A percentile compares a stretch with the other conserved stretches of the same genome.
Conservation (phyloP, 23 tunicate species). For the Clavelina lepadiformis region DNA sequence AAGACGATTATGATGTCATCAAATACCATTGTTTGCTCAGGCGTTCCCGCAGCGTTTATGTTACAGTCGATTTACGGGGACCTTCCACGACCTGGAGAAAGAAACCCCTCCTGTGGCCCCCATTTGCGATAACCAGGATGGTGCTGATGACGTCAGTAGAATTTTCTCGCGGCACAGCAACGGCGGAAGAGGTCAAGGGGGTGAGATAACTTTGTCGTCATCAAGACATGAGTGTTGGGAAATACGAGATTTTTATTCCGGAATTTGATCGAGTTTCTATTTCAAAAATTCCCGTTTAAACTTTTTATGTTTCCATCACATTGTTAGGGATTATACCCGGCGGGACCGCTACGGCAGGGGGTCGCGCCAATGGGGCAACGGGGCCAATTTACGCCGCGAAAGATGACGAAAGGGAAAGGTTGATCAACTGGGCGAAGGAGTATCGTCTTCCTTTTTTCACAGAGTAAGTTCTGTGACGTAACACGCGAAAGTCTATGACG, state of each 20-base stretch:
- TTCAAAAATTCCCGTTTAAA: no score
- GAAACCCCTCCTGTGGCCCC: constrained; percentile 65
- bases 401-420: constrained; percentile 75
- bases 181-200: no score
- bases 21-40: constrained; percentile 18
- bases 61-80: constrained; percentile 79
- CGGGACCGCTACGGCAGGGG: no score
- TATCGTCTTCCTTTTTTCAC: constrained; percentile 55
- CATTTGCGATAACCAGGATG: constrained; percentile 18
- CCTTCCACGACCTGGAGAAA: constrained; percentile 64
- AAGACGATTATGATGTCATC: background rate
- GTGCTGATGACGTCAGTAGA: no score
- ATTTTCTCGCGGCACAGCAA: no score
- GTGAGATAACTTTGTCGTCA: no score
- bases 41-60: constrained; percentile 68
- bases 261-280: no score
- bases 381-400: constrained; percentile 59
- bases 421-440: constrained; percentile 70
- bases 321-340: no score
- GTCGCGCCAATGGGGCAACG: constrained; percentile 6
- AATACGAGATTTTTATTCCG: no score
- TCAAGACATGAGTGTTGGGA: no score
- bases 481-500: no score
- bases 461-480: constrained; percentile 42
- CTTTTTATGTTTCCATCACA: no score